Conservation (phyloP, 2,888 invertebrate species). For the Perizoma affinitatum region DNA sequence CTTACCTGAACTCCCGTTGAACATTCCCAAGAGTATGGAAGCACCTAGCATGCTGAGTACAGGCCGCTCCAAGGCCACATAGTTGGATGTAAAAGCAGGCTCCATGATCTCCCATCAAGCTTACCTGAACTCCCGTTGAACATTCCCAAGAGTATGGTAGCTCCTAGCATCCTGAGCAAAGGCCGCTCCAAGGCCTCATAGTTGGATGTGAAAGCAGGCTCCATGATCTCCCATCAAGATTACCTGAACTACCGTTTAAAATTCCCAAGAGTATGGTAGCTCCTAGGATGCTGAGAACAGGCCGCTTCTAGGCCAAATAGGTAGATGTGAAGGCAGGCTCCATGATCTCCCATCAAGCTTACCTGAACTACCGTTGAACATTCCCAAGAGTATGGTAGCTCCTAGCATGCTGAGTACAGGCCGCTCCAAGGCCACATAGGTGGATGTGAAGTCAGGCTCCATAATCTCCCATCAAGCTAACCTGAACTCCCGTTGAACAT, state of each 20-base stretch:
- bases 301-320: too few relatives aligned
- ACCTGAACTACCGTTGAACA: conserved; percentile 46
- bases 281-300: too few relatives aligned
- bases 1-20: conserved; percentile 43
- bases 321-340: too few relatives aligned
- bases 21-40: conserved; percentile 42
- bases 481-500: conserved; percentile 43
- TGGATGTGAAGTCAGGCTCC: conserved; percentile 41
- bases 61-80: conserved; percentile 59
- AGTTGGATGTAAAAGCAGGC: conserved; percentile 42
- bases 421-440: conserved; percentile 57
- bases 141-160: conserved; percentile 45
- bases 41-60: conserved; percentile 44
- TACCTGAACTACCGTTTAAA: too few relatives aligned
- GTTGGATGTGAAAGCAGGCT: conserved; percentile 41
- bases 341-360: too few relatives aligned
- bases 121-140: conserved; percentile 44
- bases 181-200: conserved; percentile 60
- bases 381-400: conserved; percentile 41
- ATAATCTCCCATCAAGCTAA: conserved; percentile 32
- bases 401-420: conserved; percentile 48
- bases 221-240: conserved; percentile 32
- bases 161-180: conserved; percentile 43
- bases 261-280: too few relatives aligned
- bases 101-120: conserved; percentile 35